These are phyloP conservation scores for Cyclura pinguis DNA, from an alignment of 2,797 vertebrate species.

Conservation along the genomic window DNA sequence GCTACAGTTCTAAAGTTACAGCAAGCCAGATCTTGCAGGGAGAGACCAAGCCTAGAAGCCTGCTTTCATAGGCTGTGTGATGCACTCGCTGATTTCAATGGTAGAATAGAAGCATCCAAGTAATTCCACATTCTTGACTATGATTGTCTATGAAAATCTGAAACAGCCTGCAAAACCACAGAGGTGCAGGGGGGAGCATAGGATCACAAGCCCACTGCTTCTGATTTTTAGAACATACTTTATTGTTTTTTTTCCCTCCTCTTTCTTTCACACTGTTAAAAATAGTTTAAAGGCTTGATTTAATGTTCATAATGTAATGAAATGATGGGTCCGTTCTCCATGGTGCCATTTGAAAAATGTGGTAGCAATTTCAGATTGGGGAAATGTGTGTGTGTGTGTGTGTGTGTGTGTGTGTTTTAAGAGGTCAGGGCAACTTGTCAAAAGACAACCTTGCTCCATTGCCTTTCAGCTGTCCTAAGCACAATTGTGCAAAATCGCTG, in stretches of 20 bases:
- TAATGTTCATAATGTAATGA: conserved; percentile 55
- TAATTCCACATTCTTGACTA: conserved; percentile 66
- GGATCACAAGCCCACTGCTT: conserved; percentile 67
- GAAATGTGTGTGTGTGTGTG: neutral
- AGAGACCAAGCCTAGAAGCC: conserved; percentile 73
- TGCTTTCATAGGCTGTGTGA: conserved; percentile 74
- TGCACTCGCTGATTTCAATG: conserved; percentile 67
- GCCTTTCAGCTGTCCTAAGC: conserved; percentile 53
- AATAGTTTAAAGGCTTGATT: conserved; percentile 76
- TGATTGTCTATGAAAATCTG: conserved; percentile 62
- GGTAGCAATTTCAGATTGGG: conserved; percentile 56
- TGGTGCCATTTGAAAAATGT: conserved; percentile 17
- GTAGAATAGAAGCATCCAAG: conserved; percentile 70
- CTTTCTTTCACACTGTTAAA: conserved; percentile 74
- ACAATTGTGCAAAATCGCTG: conserved; percentile 57
- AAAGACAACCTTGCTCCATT: conserved; percentile 52
- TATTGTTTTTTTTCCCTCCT: conserved; percentile 39
- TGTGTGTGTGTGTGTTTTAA: conserved; percentile 39
- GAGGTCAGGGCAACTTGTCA: conserved; percentile 56
- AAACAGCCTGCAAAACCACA: conserved; percentile 66
- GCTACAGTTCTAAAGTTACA: conserved; percentile 81
- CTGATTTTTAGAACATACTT: conserved; percentile 69
- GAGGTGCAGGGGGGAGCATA: conserved; percentile 40
- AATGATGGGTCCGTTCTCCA: conserved; percentile 15
- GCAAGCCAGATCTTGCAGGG: conserved; percentile 70